These are phyloP conservation scores for Ornithoptera priamus DNA, from an alignment of 2,888 invertebrate species.

Conservation along the genomic window DNA sequence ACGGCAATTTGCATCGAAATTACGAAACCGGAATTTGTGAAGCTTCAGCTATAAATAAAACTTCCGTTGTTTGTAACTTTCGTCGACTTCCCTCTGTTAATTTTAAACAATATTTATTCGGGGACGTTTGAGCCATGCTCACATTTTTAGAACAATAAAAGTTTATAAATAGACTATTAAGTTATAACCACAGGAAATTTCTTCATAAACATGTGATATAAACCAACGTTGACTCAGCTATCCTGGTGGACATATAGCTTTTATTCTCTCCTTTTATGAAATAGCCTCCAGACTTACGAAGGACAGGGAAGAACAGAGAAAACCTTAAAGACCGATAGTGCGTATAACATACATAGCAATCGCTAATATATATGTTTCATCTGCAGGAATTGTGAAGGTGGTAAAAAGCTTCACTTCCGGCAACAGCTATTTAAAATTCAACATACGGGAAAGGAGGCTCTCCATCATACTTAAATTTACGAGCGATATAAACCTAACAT, in stretches of 20 bases:
- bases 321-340: no score
- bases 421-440: neutral
- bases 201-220: no score
- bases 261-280: no score
- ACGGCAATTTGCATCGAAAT: slow-evolving; percentile 1
- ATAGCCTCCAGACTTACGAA: no score
- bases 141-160: neutral
- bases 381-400: no score
- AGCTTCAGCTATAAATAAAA: slow-evolving; percentile 4
- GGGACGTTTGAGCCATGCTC: neutral
- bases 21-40: neutral
- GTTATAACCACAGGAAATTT: neutral
- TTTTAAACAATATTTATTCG: neutral
- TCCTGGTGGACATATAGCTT: no score
- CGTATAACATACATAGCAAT: no score
- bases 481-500: neutral
- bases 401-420: no score
- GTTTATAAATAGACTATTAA: neutral
- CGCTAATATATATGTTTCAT: no score
- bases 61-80: neutral
- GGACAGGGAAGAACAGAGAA: no score
- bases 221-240: no score
- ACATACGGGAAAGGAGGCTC: neutral
- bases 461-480: neutral
- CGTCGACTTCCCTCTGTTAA: neutral